These are phyloP conservation scores for Lutraria rhynchaena DNA, from an alignment of 1,140 invertebrate genomes.

Conservation along the genomic window DNA sequence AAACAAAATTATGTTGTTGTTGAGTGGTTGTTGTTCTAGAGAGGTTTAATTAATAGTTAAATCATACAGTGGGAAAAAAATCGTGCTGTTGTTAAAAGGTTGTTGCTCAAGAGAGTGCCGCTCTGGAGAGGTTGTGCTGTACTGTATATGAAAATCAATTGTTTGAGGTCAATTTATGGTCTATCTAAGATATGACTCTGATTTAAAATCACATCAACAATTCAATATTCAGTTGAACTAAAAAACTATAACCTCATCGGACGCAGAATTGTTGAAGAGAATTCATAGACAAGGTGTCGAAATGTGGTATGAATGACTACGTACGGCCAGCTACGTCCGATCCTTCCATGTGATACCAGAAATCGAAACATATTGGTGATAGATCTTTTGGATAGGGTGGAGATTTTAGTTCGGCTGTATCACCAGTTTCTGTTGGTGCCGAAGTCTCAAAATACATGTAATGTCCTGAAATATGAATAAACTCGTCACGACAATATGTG, in stretches of 20 bases:
- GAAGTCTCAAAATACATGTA: constrained; percentile 64
- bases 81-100: no score
- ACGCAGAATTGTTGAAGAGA: not conserved
- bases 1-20: no score
- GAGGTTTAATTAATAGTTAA: no score
- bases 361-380: constrained; percentile 47
- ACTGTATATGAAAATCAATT: no score
- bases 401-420: constrained; percentile 46
- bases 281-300: not conserved
- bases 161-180: no score
- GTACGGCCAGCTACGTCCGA: constrained; percentile 43
- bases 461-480: constrained; percentile 47
- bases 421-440: constrained; percentile 43
- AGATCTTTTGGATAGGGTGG: constrained; percentile 10
- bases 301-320: not conserved
- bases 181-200: no score
- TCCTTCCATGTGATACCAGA: constrained; percentile 64
- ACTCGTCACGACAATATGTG: no score
- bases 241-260: not conserved
- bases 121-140: no score
- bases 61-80: no score
- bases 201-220: no score
- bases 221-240: not conserved
- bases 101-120: no score
- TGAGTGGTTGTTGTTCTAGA: no score